phyloP scores from a whole-genome alignment of 2,113 vertebrate genomes.

The Thomomys bottae region DNA sequence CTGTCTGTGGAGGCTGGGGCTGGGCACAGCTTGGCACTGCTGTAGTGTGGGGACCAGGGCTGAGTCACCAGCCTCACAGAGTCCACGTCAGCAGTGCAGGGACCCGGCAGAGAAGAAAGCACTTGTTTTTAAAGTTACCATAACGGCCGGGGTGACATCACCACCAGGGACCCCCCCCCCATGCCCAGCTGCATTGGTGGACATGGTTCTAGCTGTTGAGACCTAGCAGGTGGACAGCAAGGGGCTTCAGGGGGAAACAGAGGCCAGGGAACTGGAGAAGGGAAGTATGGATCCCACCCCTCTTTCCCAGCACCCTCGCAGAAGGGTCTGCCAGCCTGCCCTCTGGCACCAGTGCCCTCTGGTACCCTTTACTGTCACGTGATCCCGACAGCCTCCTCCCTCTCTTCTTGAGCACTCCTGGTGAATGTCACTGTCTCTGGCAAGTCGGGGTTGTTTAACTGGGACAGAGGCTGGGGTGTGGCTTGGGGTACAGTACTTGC shows the following conservation, averaged over 20 bases:
- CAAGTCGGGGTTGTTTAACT: neutral
- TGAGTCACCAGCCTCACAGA: slow-evolving; percentile 70
- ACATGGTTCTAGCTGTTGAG: neutral
- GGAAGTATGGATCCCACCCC: no score
- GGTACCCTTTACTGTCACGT: neutral
- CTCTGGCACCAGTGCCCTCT: accelerated
- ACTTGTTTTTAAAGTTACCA: slow-evolving; percentile 39
- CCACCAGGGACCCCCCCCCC: neutral
- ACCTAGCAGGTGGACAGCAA: neutral
- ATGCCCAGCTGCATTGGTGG: accelerated
- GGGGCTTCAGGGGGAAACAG: neutral
- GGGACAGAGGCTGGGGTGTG: neutral
- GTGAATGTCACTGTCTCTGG: neutral
- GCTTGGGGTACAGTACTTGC: neutral
- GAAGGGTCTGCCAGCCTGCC: neutral
- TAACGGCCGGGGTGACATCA: neutral
- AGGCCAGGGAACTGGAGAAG: accelerated
- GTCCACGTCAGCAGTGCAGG: slow-evolving; percentile 54
- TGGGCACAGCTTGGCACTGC: neutral
- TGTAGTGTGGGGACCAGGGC: slow-evolving; percentile 26
- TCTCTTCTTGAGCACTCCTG: neutral
- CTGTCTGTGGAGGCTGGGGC: neutral
- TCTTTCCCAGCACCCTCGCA: no score
- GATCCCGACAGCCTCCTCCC: accelerated
- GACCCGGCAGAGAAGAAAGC: neutral